Base-by-base conservation (phyloP, 1,140 invertebrate species). In the Agraylea sexmaculata region DNA sequence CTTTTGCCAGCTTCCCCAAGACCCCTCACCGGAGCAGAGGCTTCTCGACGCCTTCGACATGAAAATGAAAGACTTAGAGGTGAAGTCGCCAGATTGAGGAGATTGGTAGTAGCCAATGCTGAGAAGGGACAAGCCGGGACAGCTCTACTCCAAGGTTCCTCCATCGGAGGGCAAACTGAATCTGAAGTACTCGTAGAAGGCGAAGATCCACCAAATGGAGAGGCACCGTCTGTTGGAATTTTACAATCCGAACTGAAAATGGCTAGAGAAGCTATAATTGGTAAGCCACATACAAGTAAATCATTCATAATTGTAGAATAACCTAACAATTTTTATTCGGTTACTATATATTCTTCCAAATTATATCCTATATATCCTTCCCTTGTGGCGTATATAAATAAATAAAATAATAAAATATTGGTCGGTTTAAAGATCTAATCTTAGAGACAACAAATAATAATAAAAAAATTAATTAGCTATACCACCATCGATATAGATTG, bases 61-160 rank as follows among this genome's bases (percentile, higher is more conserved):
- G 74, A 80, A 49, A 80, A 83, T 49, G 74, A 77, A 51, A 66
- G 70, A 44, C 62, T 83, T 19, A 66, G 40, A n/a, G 47, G 47
- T 2, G 47, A 49, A 19, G 47, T 34, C 11, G 75, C 75, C 2
- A 65, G 76, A 52, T 64, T 81, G 17, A 63, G 72, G 22, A 58
- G 72, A 28, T 52, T 76, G 23, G 46, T 76, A 36, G 64, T 76
- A 16, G 69, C 68, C 19, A 73, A 71, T 0, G 73, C 73, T n/a
- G 70, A 71, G 22, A 57, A 72, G 1, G 70, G 70, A 1, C 69
- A 73, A 28, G 69, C 70, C 7, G 71, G 70, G 10, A 66, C 64
- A 6, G 63, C 66, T 0, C 54, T 74, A 31, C 58, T 74, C 18
- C 70, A 74, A 31, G 61, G 70, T 40, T 62, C 68, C 10, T 66